Evolutionary conservation across 1,140 invertebrate species (phyloP).

Genomic region (Olivierus martensii): DNA sequence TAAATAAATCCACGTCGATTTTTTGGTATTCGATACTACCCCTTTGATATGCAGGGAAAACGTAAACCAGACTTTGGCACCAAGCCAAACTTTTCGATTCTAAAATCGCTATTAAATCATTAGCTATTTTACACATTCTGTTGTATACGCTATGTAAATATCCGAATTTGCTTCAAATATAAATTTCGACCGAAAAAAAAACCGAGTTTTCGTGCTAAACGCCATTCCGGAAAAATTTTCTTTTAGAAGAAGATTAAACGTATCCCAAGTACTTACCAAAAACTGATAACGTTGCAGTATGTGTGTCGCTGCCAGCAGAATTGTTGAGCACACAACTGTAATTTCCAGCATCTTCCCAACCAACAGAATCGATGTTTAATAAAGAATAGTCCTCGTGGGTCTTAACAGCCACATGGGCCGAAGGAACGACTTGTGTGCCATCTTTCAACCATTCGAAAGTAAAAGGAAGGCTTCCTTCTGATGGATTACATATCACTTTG

Average conservation of each 20-base stretch:
- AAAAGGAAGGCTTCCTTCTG: background rate
- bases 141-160: too few relatives aligned
- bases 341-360: constrained; percentile 46
- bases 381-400: constrained; percentile 12
- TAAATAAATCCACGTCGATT: too few relatives aligned
- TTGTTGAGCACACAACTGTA: constrained; percentile 62
- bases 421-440: constrained; percentile 15
- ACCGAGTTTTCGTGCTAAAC: too few relatives aligned
- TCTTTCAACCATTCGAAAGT: constrained; percentile 31
- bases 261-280: constrained; percentile 6
- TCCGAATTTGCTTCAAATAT: too few relatives aligned
- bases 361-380: constrained; percentile 3
- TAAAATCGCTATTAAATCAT: too few relatives aligned
- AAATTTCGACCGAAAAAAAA: too few relatives aligned
- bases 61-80: too few relatives aligned
- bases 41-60: too few relatives aligned
- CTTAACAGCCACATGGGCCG: constrained; percentile 6
- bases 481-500: constrained; percentile 3
- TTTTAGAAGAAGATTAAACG: background rate
- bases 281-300: constrained; percentile 34
- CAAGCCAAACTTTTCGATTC: too few relatives aligned
- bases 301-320: constrained; percentile 43
- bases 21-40: too few relatives aligned
- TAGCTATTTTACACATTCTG: too few relatives aligned
- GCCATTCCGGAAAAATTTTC: too few relatives aligned